Evolutionary conservation across 2,888 invertebrate genomes (phyloP), one percentile per base, ranked within the genome.

Genomic region (Creontiades dilutus): DNA sequence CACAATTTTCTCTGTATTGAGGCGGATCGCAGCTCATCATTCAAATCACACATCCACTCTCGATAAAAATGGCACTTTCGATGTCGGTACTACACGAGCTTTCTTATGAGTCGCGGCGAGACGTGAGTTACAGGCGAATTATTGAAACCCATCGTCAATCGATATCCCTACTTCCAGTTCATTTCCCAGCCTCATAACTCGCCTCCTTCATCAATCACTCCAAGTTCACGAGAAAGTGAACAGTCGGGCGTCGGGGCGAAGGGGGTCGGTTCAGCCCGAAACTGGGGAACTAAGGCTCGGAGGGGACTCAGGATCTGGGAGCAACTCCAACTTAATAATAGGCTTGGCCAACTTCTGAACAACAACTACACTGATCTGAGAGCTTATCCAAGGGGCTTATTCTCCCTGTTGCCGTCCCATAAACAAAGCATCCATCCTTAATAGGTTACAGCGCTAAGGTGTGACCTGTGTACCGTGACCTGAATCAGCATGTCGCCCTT

Each of bases 321-420:
- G 19, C 37, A 37, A 14, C 78, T 13, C 78, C 78, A 78, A 78
- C 46, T 78, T 78, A 78, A 37, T 78, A 46, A 78, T 78, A 78
- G 16, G 78, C 78, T 78, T 78, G 19, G 78, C 78, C n/a, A 78
- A 78, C 78, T 46, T 78, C 78, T 78, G n/a, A 47, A 46, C 16
- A 19, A 78, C 78, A 37, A 47, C 78, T 47, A 78, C 78, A 46
- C 78, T 47, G 78, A 28, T 46, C 78, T 46, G 46, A 46, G 14
- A 37, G 78, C 46, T 78, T 78, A 78, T 46, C 46, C 78, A 11
- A n/a, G 16, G 16, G 37, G 78, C 11, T 78, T 78, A 68, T 68
- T 19, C 19, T 23, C 23, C 19, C 11, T 68, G 27, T 68, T 3
- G 0, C 68, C 23, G 23, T 68, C 12, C 68, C 19, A 37, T 37